phyloP scores from a whole-genome alignment of 2,113 vertebrate species.

The Cyprinodon variegatus region DNA sequence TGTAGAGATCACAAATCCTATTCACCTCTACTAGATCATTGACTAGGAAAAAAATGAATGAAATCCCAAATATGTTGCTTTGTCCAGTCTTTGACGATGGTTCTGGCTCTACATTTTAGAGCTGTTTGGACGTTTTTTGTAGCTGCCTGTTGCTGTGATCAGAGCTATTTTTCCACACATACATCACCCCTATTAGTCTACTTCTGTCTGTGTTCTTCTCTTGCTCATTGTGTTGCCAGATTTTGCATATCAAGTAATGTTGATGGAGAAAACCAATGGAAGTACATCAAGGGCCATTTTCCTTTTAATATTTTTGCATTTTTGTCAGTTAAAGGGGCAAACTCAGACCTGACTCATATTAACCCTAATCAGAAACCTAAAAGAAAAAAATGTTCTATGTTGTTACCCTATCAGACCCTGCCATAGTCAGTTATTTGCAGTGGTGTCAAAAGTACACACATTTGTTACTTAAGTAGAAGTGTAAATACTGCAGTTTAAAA shows the following conservation, averaged over 20 bases:
- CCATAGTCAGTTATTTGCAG: background rate
- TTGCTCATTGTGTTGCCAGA: background rate
- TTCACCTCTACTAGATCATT: background rate
- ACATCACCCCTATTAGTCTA: background rate
- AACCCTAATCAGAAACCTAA: background rate
- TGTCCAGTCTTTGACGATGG: background rate
- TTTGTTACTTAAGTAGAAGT: too few species aligned
- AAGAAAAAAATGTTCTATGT: background rate
- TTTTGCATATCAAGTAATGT: background rate
- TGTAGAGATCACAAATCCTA: background rate
- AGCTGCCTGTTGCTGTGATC: background rate
- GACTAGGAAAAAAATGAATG: background rate
- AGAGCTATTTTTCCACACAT: background rate
- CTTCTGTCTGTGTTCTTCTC: background rate
- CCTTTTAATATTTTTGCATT: background rate
- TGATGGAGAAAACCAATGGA: background rate
- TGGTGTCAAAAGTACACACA: too few species aligned
- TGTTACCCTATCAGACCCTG: background rate
- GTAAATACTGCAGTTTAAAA: too few species aligned
- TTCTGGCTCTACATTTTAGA: background rate
- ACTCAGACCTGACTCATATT: too few species aligned
- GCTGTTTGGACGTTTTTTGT: background rate
- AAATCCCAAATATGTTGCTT: background rate
- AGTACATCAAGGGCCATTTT: background rate
- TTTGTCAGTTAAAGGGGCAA: background rate